Conservation (phyloP, 2,888 invertebrate species). For the Sarcophaga caerulescens region DNA sequence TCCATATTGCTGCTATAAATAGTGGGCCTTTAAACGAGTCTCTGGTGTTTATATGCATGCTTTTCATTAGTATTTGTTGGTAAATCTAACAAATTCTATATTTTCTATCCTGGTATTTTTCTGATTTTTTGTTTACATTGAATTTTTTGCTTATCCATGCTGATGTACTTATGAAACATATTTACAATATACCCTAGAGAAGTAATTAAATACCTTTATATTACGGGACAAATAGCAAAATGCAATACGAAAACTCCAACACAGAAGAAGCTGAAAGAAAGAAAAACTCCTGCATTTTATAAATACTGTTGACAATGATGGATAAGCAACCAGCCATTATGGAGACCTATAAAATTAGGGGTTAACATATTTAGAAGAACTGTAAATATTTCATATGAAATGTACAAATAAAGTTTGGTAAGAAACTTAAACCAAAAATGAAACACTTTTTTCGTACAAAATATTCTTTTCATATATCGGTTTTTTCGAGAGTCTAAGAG, state of each 20-base stretch:
- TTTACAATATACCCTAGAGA: conserved; percentile 31
- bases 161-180: background rate
- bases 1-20: no score
- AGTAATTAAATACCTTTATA: conserved; percentile 53
- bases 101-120: background rate
- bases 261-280: background rate
- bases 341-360: conserved; percentile 4
- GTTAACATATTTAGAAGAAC: background rate
- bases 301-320: conserved; percentile 51
- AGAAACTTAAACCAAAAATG: no score
- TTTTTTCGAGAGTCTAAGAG: no score
- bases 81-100: conserved; percentile 26
- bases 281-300: conserved; percentile 14
- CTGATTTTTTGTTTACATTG: background rate
- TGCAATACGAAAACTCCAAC: background rate
- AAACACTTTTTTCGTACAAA: no score
- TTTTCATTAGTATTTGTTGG: background rate
- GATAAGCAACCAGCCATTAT: background rate
- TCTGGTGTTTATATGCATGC: background rate
- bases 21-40: background rate
- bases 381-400: no score
- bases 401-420: no score
- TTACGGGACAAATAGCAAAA: conserved; percentile 1
- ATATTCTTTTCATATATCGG: no score
- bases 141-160: conserved; percentile 11